Evolutionary conservation across 2,113 vertebrate species (phyloP).

Genomic region (Nyctibius bracteatus): DNA sequence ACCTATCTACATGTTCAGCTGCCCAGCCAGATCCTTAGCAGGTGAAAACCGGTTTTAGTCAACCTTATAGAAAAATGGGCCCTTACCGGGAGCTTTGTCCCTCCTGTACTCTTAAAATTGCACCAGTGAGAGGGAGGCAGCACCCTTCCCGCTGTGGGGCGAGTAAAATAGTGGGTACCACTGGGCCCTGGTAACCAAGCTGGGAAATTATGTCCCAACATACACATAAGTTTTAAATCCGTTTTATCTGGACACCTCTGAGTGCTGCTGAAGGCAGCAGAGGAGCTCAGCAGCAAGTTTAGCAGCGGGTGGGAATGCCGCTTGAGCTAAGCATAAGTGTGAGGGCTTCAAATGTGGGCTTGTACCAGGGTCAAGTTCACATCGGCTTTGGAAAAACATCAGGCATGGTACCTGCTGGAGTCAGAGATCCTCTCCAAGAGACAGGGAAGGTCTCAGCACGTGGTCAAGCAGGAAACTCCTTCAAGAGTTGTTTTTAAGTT

Average conservation of each 20-base stretch:
- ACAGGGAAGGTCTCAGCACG: not conserved
- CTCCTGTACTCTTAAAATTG: not conserved
- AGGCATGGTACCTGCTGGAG: not conserved
- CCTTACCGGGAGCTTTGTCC: not conserved
- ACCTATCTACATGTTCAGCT: not conserved
- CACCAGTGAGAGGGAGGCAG: not conserved
- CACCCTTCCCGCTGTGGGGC: fast-evolving
- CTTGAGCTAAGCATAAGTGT: not conserved
- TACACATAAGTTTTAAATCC: not conserved
- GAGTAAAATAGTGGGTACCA: not conserved
- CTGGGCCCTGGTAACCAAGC: not conserved
- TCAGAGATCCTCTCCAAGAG: not conserved
- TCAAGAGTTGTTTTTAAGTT: not conserved
- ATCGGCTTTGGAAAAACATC: not conserved
- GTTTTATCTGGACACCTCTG: not conserved
- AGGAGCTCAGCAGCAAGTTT: not conserved
- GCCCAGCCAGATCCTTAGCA: not conserved
- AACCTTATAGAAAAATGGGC: not conserved
- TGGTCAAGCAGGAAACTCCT: not conserved
- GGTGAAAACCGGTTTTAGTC: not conserved
- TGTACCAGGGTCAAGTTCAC: not conserved
- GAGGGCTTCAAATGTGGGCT: not conserved
- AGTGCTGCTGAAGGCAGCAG: not conserved
- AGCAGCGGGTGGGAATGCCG: not conserved
- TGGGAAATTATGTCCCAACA: not conserved